Conservation (phyloP, 2,797 vertebrate species). For the Oophaga sylvatica region DNA sequence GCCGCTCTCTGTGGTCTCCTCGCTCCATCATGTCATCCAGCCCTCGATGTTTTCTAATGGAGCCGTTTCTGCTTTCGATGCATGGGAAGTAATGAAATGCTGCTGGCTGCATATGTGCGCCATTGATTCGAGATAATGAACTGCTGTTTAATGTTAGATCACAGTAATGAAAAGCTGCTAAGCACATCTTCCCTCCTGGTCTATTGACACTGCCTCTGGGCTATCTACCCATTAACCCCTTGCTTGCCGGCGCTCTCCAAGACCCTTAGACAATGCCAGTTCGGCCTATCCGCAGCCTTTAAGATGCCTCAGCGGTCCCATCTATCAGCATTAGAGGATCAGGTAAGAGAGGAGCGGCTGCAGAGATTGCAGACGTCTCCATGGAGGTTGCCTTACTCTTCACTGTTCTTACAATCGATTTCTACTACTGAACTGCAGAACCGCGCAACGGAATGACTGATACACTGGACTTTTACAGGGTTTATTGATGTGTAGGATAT, state of each 20-base stretch:
- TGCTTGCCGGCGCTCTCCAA: slow-evolving; percentile 22
- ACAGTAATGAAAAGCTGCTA: slow-evolving; percentile 60
- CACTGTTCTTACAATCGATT: not conserved
- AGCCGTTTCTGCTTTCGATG: slow-evolving; percentile 49
- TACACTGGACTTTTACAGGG: not conserved
- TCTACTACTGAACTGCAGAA: not conserved
- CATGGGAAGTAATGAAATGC: slow-evolving; percentile 55
- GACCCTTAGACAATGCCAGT: not conserved
- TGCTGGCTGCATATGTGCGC: slow-evolving; percentile 53
- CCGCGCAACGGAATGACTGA: not conserved
- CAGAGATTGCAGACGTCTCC: not conserved
- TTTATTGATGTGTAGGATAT: too few relatives aligned
- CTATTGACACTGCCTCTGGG: slow-evolving; percentile 53
- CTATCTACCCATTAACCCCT: slow-evolving; percentile 54
- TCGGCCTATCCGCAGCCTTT: not conserved
- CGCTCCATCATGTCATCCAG: slow-evolving; percentile 38
- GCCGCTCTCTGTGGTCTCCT: slow-evolving; percentile 18
- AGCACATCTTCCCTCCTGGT: slow-evolving; percentile 56
- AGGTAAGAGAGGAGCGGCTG: not conserved
- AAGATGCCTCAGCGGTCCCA: not conserved
- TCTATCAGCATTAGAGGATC: not conserved
- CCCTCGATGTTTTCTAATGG: slow-evolving; percentile 58
- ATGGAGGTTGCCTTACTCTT: not conserved
- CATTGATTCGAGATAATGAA: slow-evolving; percentile 55
- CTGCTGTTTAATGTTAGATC: slow-evolving; percentile 59